Evolutionary conservation across 64 coral and sea anemone species (phyloP).

Genomic region (Stylophora pistillata): DNA sequence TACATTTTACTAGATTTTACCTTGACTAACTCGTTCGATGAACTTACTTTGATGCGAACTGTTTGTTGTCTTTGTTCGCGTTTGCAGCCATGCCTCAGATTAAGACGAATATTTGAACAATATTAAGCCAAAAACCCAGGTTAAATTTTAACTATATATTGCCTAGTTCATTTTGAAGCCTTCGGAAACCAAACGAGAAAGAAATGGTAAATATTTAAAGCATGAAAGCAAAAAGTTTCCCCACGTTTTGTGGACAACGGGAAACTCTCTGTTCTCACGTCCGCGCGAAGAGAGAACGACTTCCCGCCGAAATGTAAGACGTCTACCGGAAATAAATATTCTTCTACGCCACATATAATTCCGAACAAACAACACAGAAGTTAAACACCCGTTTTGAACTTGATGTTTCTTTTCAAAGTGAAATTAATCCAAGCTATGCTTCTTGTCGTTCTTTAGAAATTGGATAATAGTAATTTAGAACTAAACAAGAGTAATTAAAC

Average conservation of each 20-base stretch:
- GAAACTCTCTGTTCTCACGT: constrained; percentile 16
- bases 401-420: no score
- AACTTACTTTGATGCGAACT: constrained; percentile 3
- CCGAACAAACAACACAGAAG: no score
- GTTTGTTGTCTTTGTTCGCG: constrained; percentile 8
- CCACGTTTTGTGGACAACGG: constrained; percentile 32
- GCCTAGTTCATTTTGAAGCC: constrained; percentile 33
- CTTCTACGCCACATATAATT: no score
- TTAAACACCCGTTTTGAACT: no score
- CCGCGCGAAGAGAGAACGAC: constrained; percentile 24
- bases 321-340: constrained; percentile 43
- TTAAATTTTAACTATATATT: constrained; percentile 24
- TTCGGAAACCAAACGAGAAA: constrained; percentile 37
- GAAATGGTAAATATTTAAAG: constrained; percentile 18
- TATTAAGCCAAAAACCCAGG: constrained; percentile 23
- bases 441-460: no score
- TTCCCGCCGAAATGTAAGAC: constrained; percentile 38
- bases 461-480: no score
- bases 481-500: no score
- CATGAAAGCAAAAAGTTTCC: not conserved
- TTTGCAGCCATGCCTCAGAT: constrained; percentile 1
- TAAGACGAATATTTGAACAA: constrained; percentile 12
- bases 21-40: constrained; percentile 18
- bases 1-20: constrained; percentile 1
- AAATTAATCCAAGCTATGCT: no score